These are phyloP conservation scores for Rattus norvegicus DNA, from an alignment of 2,113 vertebrate genomes.

Conservation along the genomic window GRCr8 NC_086034.1:45604001-45604500, in stretches of 20 bases:
- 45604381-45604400: not conserved
- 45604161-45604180: not conserved
- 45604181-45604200: not conserved
- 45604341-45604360: not conserved
- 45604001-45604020: not conserved
- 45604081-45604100: not conserved
- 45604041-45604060: not conserved
- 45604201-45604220: not conserved
- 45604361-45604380: not conserved
- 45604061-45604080: not conserved
- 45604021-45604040: not conserved
- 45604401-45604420: not conserved
- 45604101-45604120: not conserved
- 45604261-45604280: not conserved
- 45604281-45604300: not conserved
- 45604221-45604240: not conserved
- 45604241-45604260: not conserved
- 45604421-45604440: not conserved
- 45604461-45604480: not conserved
- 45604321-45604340: not conserved
- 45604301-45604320: not conserved
- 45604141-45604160: not conserved
- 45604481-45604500: not conserved
- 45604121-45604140: not conserved
- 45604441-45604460: not conserved